These are phyloP conservation scores for Falco biarmicus DNA, from an alignment of 2,797 vertebrate genomes.

Conservation along the genomic window DNA sequence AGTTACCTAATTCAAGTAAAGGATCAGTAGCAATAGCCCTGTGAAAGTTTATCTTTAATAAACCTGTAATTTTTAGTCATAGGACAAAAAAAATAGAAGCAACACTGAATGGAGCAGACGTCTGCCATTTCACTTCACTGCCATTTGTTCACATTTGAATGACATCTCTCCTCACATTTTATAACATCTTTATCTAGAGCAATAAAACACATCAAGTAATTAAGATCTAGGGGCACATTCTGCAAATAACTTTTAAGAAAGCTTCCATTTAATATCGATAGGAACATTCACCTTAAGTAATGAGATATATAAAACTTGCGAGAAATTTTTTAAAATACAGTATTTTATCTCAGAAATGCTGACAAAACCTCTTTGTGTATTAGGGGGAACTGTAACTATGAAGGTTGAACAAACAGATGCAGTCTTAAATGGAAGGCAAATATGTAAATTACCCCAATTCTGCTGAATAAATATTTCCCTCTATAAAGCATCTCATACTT, in stretches of 20 bases:
- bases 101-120: neutral
- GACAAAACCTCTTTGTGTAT: neutral
- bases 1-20: neutral
- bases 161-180: neutral
- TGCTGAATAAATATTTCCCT: constrained; percentile 7
- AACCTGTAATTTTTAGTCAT: neutral
- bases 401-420: neutral
- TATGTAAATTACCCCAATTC: neutral
- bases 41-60: neutral
- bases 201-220: neutral
- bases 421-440: neutral
- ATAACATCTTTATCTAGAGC: neutral
- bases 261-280: neutral
- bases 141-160: neutral
- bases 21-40: neutral
- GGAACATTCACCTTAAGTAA: neutral
- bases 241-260: neutral
- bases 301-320: neutral
- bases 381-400: neutral
- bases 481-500: constrained; percentile 34
- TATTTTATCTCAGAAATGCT: neutral
- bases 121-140: neutral
- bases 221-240: neutral
- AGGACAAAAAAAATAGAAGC: neutral
- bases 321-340: neutral